phyloP scores from a whole-genome alignment of 2,888 invertebrate species.

The Plebejus argus region DNA sequence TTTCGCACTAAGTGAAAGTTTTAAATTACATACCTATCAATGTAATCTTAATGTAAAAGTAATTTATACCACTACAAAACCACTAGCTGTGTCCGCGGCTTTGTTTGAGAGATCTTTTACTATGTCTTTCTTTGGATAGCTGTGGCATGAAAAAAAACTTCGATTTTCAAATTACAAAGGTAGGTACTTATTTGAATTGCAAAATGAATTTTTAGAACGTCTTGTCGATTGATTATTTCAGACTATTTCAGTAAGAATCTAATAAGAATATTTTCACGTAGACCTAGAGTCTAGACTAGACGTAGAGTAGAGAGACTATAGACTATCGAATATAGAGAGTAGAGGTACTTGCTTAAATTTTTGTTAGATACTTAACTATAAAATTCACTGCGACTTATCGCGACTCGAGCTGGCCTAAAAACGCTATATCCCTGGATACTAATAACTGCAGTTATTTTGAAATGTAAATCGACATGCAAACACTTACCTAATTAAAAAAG shows the following conservation, averaged over 20 bases:
- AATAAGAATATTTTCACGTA: too few species aligned
- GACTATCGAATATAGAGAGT: too few species aligned
- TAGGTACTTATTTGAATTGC: too few species aligned
- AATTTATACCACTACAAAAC: slow-evolving; percentile 13
- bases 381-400: not conserved
- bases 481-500: not conserved
- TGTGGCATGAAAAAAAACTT: not conserved
- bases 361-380: too few species aligned
- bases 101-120: slow-evolving; percentile 3
- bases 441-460: not conserved
- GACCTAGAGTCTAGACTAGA: too few species aligned
- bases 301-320: too few species aligned
- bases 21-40: slow-evolving; percentile 26
- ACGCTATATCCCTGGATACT: not conserved
- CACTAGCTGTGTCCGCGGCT: not conserved
- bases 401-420: not conserved
- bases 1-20: slow-evolving; percentile 23
- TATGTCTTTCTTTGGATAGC: not conserved
- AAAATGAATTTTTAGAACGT: too few species aligned
- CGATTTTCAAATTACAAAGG: not conserved
- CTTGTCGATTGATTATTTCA: too few species aligned
- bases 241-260: too few species aligned
- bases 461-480: not conserved
- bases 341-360: too few species aligned
- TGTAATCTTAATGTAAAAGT: slow-evolving; percentile 27